phyloP scores from a whole-genome alignment of 2,888 invertebrate species.

The Phragmatobia fuliginosa region DNA sequence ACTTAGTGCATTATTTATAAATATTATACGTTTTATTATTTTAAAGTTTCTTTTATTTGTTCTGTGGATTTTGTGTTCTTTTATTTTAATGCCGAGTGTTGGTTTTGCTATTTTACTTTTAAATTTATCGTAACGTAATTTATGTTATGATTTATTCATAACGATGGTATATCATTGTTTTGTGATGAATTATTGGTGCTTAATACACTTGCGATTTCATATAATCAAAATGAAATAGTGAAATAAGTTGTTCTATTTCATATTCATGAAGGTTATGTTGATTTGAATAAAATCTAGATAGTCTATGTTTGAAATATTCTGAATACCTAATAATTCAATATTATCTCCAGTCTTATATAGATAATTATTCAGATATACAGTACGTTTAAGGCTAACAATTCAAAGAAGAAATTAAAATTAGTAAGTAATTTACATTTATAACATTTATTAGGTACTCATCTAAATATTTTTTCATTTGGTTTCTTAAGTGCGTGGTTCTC shows the following conservation, averaged over 20 bases:
- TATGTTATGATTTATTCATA: neutral
- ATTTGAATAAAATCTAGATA: neutral
- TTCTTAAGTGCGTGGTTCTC: neutral
- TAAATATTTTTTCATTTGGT: neutral
- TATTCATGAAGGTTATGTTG: constrained; percentile 2
- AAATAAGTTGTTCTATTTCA: neutral
- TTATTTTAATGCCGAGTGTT: neutral
- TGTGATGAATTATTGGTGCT: neutral
- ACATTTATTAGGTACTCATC: too few relatives aligned
- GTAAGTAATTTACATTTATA: neutral
- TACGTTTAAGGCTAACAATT: neutral
- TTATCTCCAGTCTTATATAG: constrained; percentile 5
- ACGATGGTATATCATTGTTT: neutral
- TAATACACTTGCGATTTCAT: neutral
- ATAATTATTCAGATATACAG: neutral
- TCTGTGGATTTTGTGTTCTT: neutral
- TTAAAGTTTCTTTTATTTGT: constrained; percentile 15
- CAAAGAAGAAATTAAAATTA: neutral
- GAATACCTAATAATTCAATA: constrained; percentile 12
- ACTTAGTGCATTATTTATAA: constrained; percentile 46
- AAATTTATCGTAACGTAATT: neutral
- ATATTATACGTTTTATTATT: constrained; percentile 16
- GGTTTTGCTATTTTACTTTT: neutral
- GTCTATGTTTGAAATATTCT: neutral
- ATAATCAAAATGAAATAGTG: neutral